Evolutionary conservation across 2,113 vertebrate genomes (phyloP), one percentile per base, ranked within the genome.

Genomic region (Pelusios castaneus): DNA sequence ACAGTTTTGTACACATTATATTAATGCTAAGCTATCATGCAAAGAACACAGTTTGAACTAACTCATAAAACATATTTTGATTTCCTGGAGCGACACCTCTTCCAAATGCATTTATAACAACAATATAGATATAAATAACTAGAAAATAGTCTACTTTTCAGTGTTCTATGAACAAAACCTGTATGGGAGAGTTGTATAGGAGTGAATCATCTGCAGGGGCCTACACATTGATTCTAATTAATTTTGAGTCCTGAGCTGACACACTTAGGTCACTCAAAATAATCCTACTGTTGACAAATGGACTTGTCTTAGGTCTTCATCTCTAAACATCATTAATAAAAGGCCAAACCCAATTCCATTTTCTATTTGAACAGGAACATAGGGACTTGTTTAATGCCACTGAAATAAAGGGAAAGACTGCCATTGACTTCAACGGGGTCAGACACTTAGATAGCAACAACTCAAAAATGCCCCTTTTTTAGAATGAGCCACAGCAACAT

Each of bases 281-380:
- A 60, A 11, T 87, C 63, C 34, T 5, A 67, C 31, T 70, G 17
- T 21, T 70, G n/a, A 70, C 34, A 84, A 81, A 27, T 54, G 1
- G 10, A 27, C 27, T 52, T 70, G 16, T 70, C 9, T 79, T 24
- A 89, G 38, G 89, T 47, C 17, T 38, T 43, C 27, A 24, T 31
- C 80, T 54, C 52, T 85, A 22, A 52, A 79, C 24, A 12, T 29
- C 29, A 11, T 63, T 14, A 84, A 60, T 54, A 89, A 8, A 49
- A 89, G 84, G 27, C 2, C n/a, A n/a, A n/a, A n/a, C n/a, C 54
- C 43, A 89, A 52, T 82, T 91, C 84, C 80, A 87, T 8, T 79
- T 87, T 93, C 21, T 22, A 19, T 73, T 73, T 41, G 38, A 43
- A 75, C 25, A 25, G 24, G 11, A 22, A 25, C 11, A 45, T 45